Evolutionary conservation across 2,113 vertebrate genomes (phyloP).

Genomic region (Cephalopterus ornatus): DNA sequence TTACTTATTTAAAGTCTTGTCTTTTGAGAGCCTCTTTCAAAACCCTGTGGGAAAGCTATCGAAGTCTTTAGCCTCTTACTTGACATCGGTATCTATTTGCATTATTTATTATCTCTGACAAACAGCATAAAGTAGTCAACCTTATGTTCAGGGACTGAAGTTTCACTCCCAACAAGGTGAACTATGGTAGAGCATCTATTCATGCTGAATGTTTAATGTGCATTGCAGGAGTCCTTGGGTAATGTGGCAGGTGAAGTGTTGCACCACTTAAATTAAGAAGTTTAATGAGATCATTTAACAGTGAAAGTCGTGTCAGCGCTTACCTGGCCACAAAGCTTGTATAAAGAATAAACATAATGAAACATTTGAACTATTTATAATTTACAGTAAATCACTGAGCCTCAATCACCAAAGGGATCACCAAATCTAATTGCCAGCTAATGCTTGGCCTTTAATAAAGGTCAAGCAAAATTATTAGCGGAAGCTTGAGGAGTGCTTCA

Average conservation of each 20-base stretch:
- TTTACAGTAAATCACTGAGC: slow-evolving; percentile 21
- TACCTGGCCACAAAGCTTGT: slow-evolving; percentile 43
- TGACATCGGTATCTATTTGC: neutral
- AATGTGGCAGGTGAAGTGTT: slow-evolving; percentile 57
- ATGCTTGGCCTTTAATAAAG: slow-evolving; percentile 55
- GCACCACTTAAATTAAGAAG: slow-evolving; percentile 44
- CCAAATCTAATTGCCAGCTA: slow-evolving; percentile 35
- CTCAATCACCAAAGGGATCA: slow-evolving; percentile 24
- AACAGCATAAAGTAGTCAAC: slow-evolving; percentile 33
- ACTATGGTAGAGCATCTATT: slow-evolving; percentile 13
- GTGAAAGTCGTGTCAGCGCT: slow-evolving; percentile 47
- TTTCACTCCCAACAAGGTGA: slow-evolving; percentile 23
- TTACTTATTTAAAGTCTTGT: neutral
- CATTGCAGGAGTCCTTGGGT: slow-evolving; percentile 44
- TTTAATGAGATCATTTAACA: slow-evolving; percentile 61
- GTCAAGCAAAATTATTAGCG: slow-evolving; percentile 48
- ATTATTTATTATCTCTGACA: slow-evolving; percentile 31
- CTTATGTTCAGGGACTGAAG: slow-evolving; percentile 49
- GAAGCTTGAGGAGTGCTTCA: slow-evolving; percentile 1
- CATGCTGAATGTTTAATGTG: slow-evolving; percentile 60
- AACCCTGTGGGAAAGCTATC: neutral
- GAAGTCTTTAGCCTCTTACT: slow-evolving; percentile 20
- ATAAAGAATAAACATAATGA: slow-evolving; percentile 33
- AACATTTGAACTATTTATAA: slow-evolving; percentile 37
- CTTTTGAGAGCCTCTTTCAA: neutral